Base-by-base conservation (phyloP, 2,113 vertebrate genomes). In the Aegithalos caudatus region DNA sequence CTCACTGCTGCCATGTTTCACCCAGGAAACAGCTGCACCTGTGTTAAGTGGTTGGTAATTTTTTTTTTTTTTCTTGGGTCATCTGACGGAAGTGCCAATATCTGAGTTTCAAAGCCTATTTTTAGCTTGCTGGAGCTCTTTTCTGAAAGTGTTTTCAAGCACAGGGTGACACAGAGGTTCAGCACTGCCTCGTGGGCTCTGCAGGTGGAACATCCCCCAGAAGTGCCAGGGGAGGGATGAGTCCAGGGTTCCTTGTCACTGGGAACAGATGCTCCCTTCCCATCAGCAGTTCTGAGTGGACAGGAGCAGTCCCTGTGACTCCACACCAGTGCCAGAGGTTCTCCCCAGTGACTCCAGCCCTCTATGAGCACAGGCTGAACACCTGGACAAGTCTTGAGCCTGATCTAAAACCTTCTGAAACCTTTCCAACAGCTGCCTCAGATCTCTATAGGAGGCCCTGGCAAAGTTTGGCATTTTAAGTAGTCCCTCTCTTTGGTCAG, bases 21-120 rank as follows among this genome's bases (percentile, higher is more conserved):
- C 84, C 61, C 90, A 80, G 71, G 81, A 95, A 89, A 44, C 38
- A 78, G 72, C 92, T 91, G 87, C 61, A 10, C 25, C 40, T 10
- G 19, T 7, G 1, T 84, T 21, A 37, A 69, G 42, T 14, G 0
- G 5, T 56, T 15, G 2, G 57, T 20, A 0, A 20, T 29, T 64
- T 29, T 64, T n/a, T 67, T 40, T 40, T 67, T 89, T 56, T 72
- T 33, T 35, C 45, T 3, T 17, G n/a, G 29, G 20, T 29, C 12
- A 3, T 54, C 47, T 38, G 74, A 72, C 44, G 3, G 42, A 74
- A 81, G n/a, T 53, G 28, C 45, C 54, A 42, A 19, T 28, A 88
- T 16, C 38, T n/a, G 61, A 78, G 67, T 10, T 9, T 64, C 54
- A 66, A 73, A 94, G 27, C 20, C 47, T 95, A 31, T 58, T 62